A percentile compares a stretch with the other conserved stretches of the same genome.
Conservation (phyloP, 1,140 invertebrate species). For the Drosophila watanabei region DNA sequence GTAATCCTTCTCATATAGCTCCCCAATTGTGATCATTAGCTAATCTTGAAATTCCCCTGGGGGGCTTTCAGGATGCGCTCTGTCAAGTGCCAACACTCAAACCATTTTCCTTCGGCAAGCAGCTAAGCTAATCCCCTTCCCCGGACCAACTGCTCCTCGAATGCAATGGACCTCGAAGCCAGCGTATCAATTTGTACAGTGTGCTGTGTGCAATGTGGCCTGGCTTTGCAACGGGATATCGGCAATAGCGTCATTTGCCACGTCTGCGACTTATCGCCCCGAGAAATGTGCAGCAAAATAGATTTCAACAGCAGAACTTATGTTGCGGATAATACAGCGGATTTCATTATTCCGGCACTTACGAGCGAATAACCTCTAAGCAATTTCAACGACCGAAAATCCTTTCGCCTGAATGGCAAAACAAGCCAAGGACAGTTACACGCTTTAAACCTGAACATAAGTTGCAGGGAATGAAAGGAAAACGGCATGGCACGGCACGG, state of each 20-base stretch:
- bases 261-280: constrained; percentile 81
- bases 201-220: constrained; percentile 32
- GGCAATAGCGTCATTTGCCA: constrained; percentile 77
- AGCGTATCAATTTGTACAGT: constrained; percentile 55
- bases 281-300: constrained; percentile 80
- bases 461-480: constrained; percentile 13
- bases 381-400: constrained; percentile 71
- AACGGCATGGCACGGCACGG: neutral
- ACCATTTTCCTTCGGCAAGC: neutral
- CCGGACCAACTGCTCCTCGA: constrained; percentile 1
- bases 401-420: constrained; percentile 49
- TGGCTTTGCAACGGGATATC: constrained; percentile 51
- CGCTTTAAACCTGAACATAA: constrained; percentile 79
- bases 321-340: constrained; percentile 80
- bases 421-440: constrained; percentile 61
- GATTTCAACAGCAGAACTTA: constrained; percentile 67
- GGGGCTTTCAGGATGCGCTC: neutral
- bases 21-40: neutral
- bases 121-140: constrained; percentile 11
- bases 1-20: neutral
- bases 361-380: constrained; percentile 79
- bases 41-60: neutral
- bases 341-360: constrained; percentile 84
- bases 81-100: neutral
- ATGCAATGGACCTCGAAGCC: constrained; percentile 43